phyloP scores from a whole-genome alignment of 1,140 invertebrate genomes.

The Spodoptera frugiperda region DNA sequence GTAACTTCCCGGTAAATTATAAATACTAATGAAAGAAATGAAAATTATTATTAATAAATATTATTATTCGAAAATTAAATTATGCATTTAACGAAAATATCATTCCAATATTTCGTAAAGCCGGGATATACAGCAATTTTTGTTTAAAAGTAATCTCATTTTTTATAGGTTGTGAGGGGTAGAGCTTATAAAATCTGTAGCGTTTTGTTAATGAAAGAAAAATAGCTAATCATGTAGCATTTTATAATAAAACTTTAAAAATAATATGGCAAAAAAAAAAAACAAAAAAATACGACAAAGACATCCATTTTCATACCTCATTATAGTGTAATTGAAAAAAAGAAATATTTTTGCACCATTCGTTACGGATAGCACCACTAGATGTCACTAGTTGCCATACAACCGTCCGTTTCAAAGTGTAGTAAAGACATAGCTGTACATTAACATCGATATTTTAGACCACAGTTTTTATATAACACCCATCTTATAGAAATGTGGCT shows the following conservation, averaged over 20 bases:
- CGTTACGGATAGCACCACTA: conserved; percentile 1
- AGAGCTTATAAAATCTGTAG: conserved; percentile 67
- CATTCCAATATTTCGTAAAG: conserved; percentile 60
- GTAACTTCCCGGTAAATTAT: conserved; percentile 43
- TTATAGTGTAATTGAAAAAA: conserved; percentile 59
- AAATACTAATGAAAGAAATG: conserved; percentile 26
- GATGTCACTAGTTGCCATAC: conserved; percentile 41
- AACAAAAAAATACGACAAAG: conserved; percentile 37
- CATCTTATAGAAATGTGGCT: not conserved
- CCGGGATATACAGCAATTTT: conserved; percentile 72
- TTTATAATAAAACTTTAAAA: conserved; percentile 36
- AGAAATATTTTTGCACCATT: conserved; percentile 68
- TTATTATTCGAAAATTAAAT: conserved; percentile 49
- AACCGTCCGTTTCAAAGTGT: conserved; percentile 49
- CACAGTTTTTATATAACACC: not conserved
- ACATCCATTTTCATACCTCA: conserved; percentile 68
- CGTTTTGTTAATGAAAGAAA: conserved; percentile 37
- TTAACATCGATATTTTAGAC: conserved; percentile 20
- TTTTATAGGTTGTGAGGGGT: conserved; percentile 69
- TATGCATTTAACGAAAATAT: conserved; percentile 60
- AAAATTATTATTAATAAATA: conserved; percentile 37
- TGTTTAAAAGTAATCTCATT: conserved; percentile 74
- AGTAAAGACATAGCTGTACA: conserved; percentile 42
- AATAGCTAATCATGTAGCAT: conserved; percentile 19
- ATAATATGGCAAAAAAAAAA: conserved; percentile 34